Conservation (phyloP, 2,797 vertebrate species). For the Heliangelus exortis region DNA sequence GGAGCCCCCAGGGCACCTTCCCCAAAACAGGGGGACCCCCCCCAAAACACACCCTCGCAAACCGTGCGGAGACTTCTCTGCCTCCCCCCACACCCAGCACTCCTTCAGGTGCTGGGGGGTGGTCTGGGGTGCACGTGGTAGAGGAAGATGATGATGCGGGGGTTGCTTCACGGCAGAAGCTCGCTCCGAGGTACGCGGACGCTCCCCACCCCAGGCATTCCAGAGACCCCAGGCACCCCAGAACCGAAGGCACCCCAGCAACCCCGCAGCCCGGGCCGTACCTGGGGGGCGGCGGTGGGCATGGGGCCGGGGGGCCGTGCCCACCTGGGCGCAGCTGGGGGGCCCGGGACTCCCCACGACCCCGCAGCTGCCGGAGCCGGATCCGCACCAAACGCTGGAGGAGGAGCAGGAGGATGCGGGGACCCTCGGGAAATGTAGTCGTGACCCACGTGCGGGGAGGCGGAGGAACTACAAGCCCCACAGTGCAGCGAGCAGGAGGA, state of each 20-base stretch:
- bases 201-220: background rate
- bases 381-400: background rate
- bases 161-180: background rate
- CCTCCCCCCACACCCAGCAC: background rate
- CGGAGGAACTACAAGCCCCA: background rate
- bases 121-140: fast-evolving
- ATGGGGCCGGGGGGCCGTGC: background rate
- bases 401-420: fast-evolving
- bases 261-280: background rate
- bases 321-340: too few relatives aligned
- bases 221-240: too few relatives aligned
- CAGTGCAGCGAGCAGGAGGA: background rate
- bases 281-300: background rate
- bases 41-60: background rate
- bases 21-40: background rate
- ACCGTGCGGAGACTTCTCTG: too few relatives aligned
- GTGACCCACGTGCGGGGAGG: fast-evolving
- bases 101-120: background rate
- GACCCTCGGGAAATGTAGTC: conserved; percentile 45
- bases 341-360: background rate
- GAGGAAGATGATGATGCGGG: fast-evolving
- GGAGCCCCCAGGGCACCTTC: background rate
- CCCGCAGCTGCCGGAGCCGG: background rate
- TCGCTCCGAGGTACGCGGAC: background rate
- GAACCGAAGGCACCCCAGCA: background rate